Evolutionary conservation across 2,797 vertebrate species (phyloP).

Genomic region (Tokudaia tokunoshimensis): DNA sequence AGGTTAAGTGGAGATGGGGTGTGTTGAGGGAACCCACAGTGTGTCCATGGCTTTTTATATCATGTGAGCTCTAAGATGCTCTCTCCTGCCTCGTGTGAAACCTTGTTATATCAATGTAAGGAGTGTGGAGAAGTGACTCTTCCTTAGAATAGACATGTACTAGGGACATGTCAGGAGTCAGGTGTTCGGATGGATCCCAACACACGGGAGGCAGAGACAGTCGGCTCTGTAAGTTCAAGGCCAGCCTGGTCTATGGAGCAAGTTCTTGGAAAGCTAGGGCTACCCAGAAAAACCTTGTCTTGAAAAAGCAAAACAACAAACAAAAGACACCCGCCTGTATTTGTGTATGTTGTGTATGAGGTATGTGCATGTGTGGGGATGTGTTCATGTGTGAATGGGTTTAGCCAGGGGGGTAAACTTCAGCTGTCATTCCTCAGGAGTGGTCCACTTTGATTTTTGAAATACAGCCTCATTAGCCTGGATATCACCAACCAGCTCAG

Average conservation of each 20-base stretch:
- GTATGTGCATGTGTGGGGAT: neutral
- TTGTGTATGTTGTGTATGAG: too few species aligned
- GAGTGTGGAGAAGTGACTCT: neutral
- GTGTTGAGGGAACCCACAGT: neutral
- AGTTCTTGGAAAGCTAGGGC: neutral
- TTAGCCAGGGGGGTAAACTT: neutral
- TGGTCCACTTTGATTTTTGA: neutral
- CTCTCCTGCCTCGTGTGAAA: neutral
- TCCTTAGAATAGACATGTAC: neutral
- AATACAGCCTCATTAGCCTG: neutral
- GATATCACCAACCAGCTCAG: too few species aligned
- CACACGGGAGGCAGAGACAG: neutral
- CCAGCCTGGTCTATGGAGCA: neutral
- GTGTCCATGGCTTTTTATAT: neutral
- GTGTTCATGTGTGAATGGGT: neutral
- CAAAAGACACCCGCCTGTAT: neutral
- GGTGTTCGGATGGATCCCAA: fast-evolving
- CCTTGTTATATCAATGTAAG: neutral
- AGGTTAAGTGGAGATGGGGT: neutral
- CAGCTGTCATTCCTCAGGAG: neutral
- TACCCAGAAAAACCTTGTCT: neutral
- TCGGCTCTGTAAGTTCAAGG: neutral
- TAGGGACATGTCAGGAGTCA: neutral
- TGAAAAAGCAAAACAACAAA: neutral
- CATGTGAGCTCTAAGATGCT: neutral